Evolutionary conservation across 2,797 vertebrate species (phyloP), one percentile per base, ranked within the genome.

Genomic region (Labeo calbasu): DNA sequence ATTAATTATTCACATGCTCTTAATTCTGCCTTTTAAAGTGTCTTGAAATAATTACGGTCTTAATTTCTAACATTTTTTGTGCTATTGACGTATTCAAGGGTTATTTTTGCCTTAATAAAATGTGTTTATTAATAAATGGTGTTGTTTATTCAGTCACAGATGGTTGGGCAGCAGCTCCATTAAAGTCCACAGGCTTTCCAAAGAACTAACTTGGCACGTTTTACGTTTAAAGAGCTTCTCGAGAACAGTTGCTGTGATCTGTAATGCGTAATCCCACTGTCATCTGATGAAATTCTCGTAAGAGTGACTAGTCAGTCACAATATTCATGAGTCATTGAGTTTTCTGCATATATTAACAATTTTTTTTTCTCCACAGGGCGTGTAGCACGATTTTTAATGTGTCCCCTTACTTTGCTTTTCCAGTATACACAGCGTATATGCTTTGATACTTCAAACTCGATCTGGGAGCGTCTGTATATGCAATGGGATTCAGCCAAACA

Each of bases 61-160:
- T 88, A 7, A 77, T n/a, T 77, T 87, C 71, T 82, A 82, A 48
- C 85, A 3, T 84, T 88, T 88, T 81, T 79, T 28, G 36, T 46
- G 53, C 17, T 63, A 55, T 88, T 86, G 70, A n/a, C 8, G 8
- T 59, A 14, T 71, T 63, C 43, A 57, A 72, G 21, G 36, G 48
- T 66, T 61, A 17, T 48, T 70, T 78, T 69, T 61, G 75, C 51
- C 53, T 82, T 88, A 93, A 92, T 93, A 92, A 94, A 93, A 15
- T 32, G 84, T 89, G 89, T 93, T 92, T 92, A 91, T 92, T 88
- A 5, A 72, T 79, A 78, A 78, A 32, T 23, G 51, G 23, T 70
- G 75, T 7, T 61, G 75, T 77, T 78, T 71, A 71, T 82, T 82
- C 53, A 63, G n/a, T 50, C 53, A 77, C 50, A 76, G 48, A 83